These are phyloP conservation scores for Atta colombica DNA, from an alignment of 1,140 invertebrate genomes.

Conservation along the genomic window DNA sequence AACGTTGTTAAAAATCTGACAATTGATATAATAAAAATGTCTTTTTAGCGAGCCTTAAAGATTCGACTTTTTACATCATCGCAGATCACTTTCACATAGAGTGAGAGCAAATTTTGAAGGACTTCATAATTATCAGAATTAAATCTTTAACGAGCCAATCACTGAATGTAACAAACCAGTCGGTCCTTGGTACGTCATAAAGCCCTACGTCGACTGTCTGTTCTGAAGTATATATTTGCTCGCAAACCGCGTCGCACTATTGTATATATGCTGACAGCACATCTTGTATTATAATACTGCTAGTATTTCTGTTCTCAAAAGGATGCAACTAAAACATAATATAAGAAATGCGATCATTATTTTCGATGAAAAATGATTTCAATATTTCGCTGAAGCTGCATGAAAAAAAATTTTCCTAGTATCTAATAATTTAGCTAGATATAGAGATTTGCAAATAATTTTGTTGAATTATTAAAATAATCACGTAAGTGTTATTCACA, in stretches of 20 bases:
- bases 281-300: not conserved
- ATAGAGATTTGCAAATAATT: no score
- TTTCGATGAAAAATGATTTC: not conserved
- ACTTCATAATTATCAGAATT: not conserved
- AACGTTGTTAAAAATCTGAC: not conserved
- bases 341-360: not conserved
- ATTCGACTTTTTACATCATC: not conserved
- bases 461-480: no score
- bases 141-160: conserved; percentile 40
- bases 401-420: no score
- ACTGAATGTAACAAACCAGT: conserved; percentile 24
- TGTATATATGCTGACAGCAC: not conserved
- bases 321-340: not conserved
- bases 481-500: no score
- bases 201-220: conserved; percentile 10
- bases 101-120: conserved; percentile 27
- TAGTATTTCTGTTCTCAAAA: not conserved
- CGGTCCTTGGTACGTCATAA: conserved; percentile 34
- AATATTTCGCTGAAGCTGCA: not conserved
- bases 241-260: conserved; percentile 19
- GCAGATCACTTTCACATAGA: conserved; percentile 1
- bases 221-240: conserved; percentile 37
- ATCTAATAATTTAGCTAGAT: no score
- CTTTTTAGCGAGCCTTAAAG: not conserved
- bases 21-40: not conserved